Base-by-base conservation (phyloP, 2,888 invertebrate species). In the Epinotia demarniana region DNA sequence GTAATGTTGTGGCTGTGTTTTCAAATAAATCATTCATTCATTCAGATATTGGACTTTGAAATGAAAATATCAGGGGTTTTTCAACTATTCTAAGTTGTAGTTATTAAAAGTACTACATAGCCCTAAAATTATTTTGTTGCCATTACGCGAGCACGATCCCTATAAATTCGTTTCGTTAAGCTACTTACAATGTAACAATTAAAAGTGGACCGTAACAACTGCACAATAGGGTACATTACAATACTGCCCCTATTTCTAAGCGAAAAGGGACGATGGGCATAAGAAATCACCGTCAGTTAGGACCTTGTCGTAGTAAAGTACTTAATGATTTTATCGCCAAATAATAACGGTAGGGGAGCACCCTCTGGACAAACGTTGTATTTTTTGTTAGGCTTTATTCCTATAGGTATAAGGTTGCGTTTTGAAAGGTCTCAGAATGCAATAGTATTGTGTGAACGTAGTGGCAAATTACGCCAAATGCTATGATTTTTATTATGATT, bases 391-490 rank as follows among this genome's bases (percentile, higher is more conserved):
- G 16, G 33, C 46, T 23, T 43, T 69, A 46, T 60, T 46, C 0
- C 0, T 69, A 46, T 43, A 12, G 0, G 0, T 2, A 46, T 46
- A 57, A 23, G 60, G 43, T 69, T 46, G 6, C n/a, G 1, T 46
- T 57, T 46, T 9, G 43, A 11, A 6, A 9, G 1, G 2, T 16
- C 18, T 2, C 16, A 1, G 39, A 3, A 39, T 60, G 58, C 61
- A 60, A 60, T 43, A 23, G 23, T 61, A 66, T 49, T 23, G 49
- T 18, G 46, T 27, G 64, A 75, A 78, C 72, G 62, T 77, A 68
- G 79, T 78, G 81, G 80, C 83, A 84, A 87, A 86, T 87, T 86
- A 85, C 79, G 78, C 81, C 84, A 84, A 86, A 85, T 80, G 84
- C 73, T 77, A 66, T 78, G 81, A 79, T 81, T 81, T 80, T 75